Evolutionary conservation across 1,140 invertebrate species (phyloP).

Genomic region (Elymnias hypermnestra): DNA sequence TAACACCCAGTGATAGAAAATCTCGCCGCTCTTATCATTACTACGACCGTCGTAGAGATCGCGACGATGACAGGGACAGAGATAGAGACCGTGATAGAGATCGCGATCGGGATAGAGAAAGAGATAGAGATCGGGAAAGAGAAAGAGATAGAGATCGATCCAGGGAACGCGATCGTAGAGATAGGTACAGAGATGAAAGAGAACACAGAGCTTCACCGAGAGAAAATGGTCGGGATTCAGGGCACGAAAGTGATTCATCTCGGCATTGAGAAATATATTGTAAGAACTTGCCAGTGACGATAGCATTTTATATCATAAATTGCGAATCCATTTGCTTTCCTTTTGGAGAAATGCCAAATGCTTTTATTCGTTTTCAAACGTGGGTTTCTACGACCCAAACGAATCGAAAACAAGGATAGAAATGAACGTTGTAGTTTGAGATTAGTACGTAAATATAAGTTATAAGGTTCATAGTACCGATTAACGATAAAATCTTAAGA

Average conservation of each 20-base stretch:
- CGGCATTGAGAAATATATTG: slow-evolving; percentile 47
- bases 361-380: slow-evolving; percentile 9
- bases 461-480: slow-evolving; percentile 46
- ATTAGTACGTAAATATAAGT: slow-evolving; percentile 44
- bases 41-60: slow-evolving; percentile 60
- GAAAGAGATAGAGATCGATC: slow-evolving; percentile 47
- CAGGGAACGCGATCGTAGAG: slow-evolving; percentile 47
- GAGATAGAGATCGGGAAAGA: slow-evolving; percentile 49
- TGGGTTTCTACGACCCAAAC: slow-evolving; percentile 11
- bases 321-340: not conserved
- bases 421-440: slow-evolving; percentile 10
- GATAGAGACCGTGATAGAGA: slow-evolving; percentile 48
- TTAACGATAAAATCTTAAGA: slow-evolving; percentile 45
- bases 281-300: slow-evolving; percentile 17
- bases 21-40: slow-evolving; percentile 67
- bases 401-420: slow-evolving; percentile 5
- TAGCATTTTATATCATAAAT: slow-evolving; percentile 2
- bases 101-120: slow-evolving; percentile 48
- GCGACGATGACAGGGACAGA: slow-evolving; percentile 47
- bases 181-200: slow-evolving; percentile 60
- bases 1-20: slow-evolving; percentile 82
- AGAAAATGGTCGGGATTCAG: slow-evolving; percentile 69
- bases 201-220: slow-evolving; percentile 66
- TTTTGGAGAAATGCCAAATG: not conserved
- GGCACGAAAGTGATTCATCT: slow-evolving; percentile 74